Conservation (phyloP, 2,113 vertebrate species). For the Callopanchax toddi region DNA sequence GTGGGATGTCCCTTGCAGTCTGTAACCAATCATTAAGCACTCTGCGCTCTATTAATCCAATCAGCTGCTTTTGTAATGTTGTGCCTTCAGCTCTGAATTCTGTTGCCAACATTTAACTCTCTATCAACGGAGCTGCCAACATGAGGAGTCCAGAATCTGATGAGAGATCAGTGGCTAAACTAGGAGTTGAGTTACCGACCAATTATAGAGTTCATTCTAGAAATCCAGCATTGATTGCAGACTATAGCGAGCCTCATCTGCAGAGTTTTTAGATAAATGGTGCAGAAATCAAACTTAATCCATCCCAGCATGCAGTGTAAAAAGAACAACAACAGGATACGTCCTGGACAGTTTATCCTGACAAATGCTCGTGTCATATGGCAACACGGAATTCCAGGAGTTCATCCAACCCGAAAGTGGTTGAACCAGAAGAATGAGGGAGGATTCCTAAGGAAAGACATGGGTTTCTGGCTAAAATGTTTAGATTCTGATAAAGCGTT, state of each 20-base stretch:
- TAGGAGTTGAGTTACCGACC: not conserved
- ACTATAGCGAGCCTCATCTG: conserved; percentile 2
- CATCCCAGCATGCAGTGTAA: not conserved
- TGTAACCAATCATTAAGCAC: not conserved
- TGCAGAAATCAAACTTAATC: not conserved
- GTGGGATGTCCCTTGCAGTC: not conserved
- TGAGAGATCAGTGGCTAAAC: not conserved
- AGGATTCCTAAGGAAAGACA: too few relatives aligned
- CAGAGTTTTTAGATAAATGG: not conserved
- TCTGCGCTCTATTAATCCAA: conserved; percentile 30
- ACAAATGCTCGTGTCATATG: not conserved
- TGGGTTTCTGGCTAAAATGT: too few relatives aligned
- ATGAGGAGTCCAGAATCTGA: not conserved
- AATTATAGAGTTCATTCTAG: conserved; percentile 15
- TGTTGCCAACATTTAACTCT: conserved; percentile 26
- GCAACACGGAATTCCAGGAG: not conserved
- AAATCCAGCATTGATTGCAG: conserved; percentile 32
- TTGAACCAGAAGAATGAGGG: too few relatives aligned
- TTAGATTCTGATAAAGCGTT: too few relatives aligned
- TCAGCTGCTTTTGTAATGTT: conserved; percentile 34
- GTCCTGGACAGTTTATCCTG: not conserved
- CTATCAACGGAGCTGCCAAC: not conserved
- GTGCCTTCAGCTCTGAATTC: conserved; percentile 7
- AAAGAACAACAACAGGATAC: not conserved
- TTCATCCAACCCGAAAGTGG: not conserved